Evolutionary conservation across 2,113 vertebrate species (phyloP).

Genomic region (Oreochromis niloticus): DNA sequence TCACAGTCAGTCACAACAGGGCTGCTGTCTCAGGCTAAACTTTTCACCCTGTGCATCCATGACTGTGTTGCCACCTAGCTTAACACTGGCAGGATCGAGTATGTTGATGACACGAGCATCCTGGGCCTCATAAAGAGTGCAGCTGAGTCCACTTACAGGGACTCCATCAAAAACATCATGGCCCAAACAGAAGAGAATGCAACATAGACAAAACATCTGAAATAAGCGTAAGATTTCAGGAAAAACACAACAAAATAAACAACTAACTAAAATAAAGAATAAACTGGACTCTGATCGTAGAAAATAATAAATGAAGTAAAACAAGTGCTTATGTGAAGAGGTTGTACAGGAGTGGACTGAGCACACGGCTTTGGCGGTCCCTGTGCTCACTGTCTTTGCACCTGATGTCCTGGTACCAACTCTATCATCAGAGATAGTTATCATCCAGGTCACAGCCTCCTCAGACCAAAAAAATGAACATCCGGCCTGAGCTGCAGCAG

Average conservation of each 20-base stretch:
- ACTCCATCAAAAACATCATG: neutral
- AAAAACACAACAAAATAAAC: neutral
- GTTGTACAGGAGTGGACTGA: fast-evolving
- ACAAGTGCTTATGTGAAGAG: neutral
- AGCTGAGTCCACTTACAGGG: neutral
- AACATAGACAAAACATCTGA: neutral
- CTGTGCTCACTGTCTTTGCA: neutral
- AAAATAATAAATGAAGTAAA: neutral
- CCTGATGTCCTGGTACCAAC: neutral
- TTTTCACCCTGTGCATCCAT: neutral
- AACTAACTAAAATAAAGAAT: neutral
- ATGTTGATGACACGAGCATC: neutral
- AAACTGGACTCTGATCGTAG: neutral
- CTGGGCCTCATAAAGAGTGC: neutral
- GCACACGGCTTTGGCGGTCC: fast-evolving
- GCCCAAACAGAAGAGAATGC: neutral
- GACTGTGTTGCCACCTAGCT: neutral
- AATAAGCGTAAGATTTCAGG: neutral
- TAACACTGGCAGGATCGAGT: neutral
- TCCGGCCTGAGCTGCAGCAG: neutral
- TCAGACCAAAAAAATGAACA: neutral
- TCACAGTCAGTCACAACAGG: neutral
- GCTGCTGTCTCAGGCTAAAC: neutral
- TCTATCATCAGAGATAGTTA: fast-evolving
- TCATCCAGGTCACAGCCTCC: neutral